These are phyloP conservation scores for Gryllus bimaculatus DNA, from an alignment of 1,140 invertebrate genomes.

Conservation along the genomic window DNA sequence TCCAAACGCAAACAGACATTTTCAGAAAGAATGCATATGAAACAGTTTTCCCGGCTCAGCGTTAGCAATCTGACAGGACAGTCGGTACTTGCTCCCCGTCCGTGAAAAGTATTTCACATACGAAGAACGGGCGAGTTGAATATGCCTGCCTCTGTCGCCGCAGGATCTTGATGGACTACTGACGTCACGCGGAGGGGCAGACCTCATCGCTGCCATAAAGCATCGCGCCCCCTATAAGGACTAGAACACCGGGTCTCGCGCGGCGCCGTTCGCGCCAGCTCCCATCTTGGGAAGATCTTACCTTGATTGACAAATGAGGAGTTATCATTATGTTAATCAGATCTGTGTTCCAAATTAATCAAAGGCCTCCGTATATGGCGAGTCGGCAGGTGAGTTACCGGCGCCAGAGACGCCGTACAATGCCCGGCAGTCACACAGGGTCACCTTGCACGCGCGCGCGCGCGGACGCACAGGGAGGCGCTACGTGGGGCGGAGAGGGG, in stretches of 20 bases:
- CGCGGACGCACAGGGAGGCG: no score
- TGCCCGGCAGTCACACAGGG: no score
- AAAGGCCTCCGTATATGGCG: neutral
- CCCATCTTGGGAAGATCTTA: neutral
- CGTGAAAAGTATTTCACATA: no score
- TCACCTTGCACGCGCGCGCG: no score
- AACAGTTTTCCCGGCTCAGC: no score
- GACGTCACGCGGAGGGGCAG: neutral
- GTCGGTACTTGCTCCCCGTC: no score
- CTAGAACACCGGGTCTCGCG: neutral
- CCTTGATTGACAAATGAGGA: conserved; percentile 4
- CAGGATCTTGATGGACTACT: neutral
- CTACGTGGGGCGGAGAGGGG: no score
- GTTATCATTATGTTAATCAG: neutral
- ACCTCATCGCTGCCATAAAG: neutral
- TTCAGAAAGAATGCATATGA: no score
- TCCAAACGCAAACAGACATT: no score
- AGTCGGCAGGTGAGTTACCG: neutral
- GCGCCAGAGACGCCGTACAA: no score
- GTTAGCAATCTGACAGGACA: no score
- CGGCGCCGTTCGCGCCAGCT: neutral
- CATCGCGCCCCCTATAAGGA: neutral
- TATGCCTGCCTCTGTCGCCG: neutral
- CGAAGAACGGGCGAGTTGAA: no score
- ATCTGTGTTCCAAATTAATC: neutral